Evolutionary conservation across 2,888 invertebrate species (phyloP).

Genomic region (Ommatoiulus sabulosus): DNA sequence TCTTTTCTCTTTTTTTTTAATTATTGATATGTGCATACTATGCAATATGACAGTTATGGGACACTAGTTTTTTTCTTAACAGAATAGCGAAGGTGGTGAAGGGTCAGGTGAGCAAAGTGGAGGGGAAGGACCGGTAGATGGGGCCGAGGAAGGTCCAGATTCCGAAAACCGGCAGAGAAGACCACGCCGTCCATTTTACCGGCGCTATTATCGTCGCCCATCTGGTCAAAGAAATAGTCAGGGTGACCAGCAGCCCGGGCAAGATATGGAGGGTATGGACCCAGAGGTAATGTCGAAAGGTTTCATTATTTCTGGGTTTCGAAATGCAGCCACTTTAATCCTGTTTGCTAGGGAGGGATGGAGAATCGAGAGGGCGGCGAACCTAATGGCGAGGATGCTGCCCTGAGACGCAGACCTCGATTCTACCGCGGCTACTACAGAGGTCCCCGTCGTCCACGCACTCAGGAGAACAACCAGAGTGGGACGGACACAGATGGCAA

Average conservation of each 20-base stretch:
- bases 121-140: conserved; percentile 61
- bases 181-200: conserved; percentile 59
- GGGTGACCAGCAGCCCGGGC: conserved; percentile 55
- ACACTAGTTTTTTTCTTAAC: conserved; percentile 15
- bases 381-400: not conserved
- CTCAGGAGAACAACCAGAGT: conserved; percentile 59
- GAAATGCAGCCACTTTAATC: not conserved
- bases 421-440: conserved; percentile 59
- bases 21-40: too few species aligned
- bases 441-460: conserved; percentile 59
- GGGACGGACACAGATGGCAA: conserved; percentile 60
- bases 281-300: not conserved
- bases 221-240: conserved; percentile 57
- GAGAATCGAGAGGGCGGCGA: conserved; percentile 26
- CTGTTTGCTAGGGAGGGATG: conserved; percentile 33
- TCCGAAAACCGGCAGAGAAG: conserved; percentile 53
- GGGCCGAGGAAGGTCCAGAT: conserved; percentile 57
- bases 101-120: conserved; percentile 62
- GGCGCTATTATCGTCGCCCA: conserved; percentile 58
- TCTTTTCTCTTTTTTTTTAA: too few species aligned
- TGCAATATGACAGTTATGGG: too few species aligned
- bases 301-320: too few species aligned
- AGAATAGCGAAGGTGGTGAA: conserved; percentile 61
- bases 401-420: conserved; percentile 54
- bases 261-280: not conserved